Evolutionary conservation across 2,113 vertebrate species (phyloP).

Genomic region (Poicephalus meyeri): DNA sequence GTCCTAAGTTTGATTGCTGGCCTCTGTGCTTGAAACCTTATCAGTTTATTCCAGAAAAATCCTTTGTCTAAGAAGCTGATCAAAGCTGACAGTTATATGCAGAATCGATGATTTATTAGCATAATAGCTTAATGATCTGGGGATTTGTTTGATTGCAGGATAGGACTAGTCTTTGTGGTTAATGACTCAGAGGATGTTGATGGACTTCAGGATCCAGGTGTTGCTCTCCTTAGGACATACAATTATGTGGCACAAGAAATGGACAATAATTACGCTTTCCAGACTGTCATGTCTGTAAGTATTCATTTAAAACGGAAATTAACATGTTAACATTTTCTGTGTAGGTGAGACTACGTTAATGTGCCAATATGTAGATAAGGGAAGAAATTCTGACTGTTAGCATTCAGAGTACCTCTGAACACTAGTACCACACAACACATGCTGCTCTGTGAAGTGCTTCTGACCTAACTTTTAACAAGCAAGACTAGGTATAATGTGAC

Average conservation of each 20-base stretch:
- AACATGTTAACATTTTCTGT: neutral
- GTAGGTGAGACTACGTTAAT: neutral
- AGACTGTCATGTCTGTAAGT: conserved; percentile 88
- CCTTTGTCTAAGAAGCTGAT: neutral
- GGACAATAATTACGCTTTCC: conserved; percentile 90
- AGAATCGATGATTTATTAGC: neutral
- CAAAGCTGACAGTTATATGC: neutral
- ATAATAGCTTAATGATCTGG: neutral
- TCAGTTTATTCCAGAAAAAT: neutral
- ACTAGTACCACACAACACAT: neutral
- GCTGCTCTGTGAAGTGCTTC: neutral
- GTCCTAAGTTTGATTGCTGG: neutral
- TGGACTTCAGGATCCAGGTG: conserved; percentile 90
- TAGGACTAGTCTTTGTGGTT: conserved; percentile 95
- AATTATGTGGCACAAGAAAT: conserved; percentile 92
- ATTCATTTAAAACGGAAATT: neutral
- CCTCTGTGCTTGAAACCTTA: neutral
- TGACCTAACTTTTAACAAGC: neutral
- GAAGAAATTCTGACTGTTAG: neutral
- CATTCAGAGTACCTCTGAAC: neutral
- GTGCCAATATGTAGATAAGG: neutral
- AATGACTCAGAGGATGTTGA: conserved; percentile 87
- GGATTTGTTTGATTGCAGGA: conserved; percentile 59
- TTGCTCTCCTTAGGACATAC: conserved; percentile 89
- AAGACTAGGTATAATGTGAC: neutral